phyloP scores from a whole-genome alignment of 2,888 invertebrate species.

The Argyresthia goedartella region DNA sequence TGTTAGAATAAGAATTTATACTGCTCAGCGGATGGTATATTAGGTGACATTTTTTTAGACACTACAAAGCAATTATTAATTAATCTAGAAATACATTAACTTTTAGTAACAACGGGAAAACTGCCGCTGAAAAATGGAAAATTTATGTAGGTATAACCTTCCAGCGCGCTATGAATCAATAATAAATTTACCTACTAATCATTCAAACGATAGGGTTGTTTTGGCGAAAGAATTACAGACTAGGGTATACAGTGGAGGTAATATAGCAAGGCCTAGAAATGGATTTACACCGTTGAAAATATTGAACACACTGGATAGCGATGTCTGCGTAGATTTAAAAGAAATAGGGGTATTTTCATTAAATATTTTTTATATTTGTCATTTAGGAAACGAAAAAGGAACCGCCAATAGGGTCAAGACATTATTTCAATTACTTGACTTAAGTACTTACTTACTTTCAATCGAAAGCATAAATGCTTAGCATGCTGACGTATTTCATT shows the following conservation, averaged over 20 bases:
- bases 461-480: conserved; percentile 9
- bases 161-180: neutral
- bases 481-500: conserved; percentile 9
- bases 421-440: conserved; percentile 6
- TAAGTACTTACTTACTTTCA: conserved; percentile 6
- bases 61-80: neutral
- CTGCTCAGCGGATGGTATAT: neutral
- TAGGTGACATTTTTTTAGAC: neutral
- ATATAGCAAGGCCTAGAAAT: neutral
- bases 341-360: neutral
- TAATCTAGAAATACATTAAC: neutral
- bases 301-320: conserved; percentile 5
- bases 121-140: neutral
- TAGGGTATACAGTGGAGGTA: neutral
- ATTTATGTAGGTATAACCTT: neutral
- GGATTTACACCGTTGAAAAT: conserved; percentile 4
- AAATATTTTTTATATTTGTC: conserved; percentile 6
- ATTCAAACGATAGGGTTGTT: neutral
- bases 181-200: neutral
- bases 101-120: neutral
- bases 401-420: conserved; percentile 3
- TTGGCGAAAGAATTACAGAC: neutral
- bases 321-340: neutral
- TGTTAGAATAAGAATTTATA: neutral
- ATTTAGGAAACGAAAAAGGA: conserved; percentile 2